Conservation (phyloP, 2,113 vertebrate species). For the Trichechus manatus region DNA sequence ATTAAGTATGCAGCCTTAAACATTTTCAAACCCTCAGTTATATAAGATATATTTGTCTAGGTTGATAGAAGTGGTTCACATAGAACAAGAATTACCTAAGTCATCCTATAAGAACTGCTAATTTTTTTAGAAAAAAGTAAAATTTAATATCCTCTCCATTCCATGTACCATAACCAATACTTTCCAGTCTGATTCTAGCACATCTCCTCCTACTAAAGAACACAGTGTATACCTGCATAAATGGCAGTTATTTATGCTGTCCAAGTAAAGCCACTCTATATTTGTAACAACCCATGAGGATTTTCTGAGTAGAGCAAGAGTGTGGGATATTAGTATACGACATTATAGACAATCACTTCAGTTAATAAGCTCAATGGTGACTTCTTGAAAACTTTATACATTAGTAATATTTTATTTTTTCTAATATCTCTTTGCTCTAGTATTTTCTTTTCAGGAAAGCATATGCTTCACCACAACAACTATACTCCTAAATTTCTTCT, state of each 20-base stretch:
- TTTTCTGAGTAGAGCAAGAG: background rate
- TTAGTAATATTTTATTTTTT: background rate
- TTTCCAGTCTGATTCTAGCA: background rate
- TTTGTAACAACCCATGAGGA: background rate
- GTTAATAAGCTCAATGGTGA: background rate
- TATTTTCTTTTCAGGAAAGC: background rate
- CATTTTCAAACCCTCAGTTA: background rate
- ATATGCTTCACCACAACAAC: too few species aligned
- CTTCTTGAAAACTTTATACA: too few species aligned
- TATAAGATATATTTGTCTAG: background rate
- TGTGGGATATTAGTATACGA: background rate
- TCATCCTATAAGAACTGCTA: background rate
- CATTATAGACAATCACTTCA: background rate
- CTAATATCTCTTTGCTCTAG: background rate
- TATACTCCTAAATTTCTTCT: background rate
- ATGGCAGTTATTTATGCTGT: background rate
- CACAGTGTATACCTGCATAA: background rate
- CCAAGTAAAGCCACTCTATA: background rate
- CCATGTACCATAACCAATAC: background rate
- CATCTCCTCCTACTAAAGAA: background rate
- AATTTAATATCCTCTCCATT: background rate
- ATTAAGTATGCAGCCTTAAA: background rate
- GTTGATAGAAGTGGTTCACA: background rate
- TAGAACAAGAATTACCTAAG: background rate
- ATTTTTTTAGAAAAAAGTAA: background rate